Evolutionary conservation across 2,113 vertebrate species (phyloP).

Genomic region (Scopus umbretta): DNA sequence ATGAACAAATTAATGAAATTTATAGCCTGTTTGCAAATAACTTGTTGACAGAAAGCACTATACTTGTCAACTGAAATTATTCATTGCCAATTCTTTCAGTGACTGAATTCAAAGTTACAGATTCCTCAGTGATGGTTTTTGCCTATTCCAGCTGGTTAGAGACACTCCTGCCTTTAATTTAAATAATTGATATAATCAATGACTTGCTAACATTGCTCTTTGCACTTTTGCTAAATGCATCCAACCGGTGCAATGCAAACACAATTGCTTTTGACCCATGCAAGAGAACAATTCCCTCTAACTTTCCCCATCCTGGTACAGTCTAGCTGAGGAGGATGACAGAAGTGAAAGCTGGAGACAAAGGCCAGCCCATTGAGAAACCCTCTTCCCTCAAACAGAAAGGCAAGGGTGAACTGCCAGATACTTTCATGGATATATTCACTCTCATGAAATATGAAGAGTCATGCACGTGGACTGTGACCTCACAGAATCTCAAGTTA

Average conservation of each 20-base stretch:
- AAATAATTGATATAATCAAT: not conserved
- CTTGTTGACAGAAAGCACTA: slow-evolving; percentile 6
- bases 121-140: not conserved
- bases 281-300: not conserved
- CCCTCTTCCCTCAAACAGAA: not conserved
- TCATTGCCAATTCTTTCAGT: not conserved
- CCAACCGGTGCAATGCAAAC: not conserved
- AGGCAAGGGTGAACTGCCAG: not conserved
- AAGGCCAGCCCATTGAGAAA: not conserved
- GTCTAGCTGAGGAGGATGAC: not conserved
- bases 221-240: not conserved
- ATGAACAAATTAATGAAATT: slow-evolving; percentile 52
- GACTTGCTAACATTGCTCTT: not conserved
- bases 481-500: not conserved
- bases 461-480: not conserved
- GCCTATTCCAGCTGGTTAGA: not conserved
- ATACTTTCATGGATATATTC: not conserved
- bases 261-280: not conserved
- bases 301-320: not conserved
- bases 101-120: not conserved
- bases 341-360: not conserved
- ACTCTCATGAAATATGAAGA: not conserved
- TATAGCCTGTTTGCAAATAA: slow-evolving; percentile 27
- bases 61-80: slow-evolving; percentile 20
- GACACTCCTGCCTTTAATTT: not conserved